Base-by-base conservation (phyloP, 2,113 vertebrate genomes). In the Triplophysa rosa region DNA sequence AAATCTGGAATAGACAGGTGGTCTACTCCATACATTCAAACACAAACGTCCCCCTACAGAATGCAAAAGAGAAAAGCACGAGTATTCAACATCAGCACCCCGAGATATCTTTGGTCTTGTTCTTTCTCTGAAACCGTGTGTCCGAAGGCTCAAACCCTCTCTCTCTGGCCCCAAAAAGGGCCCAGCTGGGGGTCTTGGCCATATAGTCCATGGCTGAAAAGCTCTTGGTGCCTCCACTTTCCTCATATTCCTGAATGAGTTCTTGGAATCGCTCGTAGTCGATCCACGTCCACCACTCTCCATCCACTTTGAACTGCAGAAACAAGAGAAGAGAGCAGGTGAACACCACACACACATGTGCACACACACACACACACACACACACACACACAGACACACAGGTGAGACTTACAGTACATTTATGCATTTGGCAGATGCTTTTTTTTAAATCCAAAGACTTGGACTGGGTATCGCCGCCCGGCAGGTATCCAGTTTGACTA, bases 241-340 rank as follows among this genome's bases (percentile, higher is more conserved):
- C 87, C 58, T 94, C 89, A 0, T 92, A 88, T 3, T 82, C 87
- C 77, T 45, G 85, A 56, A 92, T 83, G 63, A 98, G 93, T 70
- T 95, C 90, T 86, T 97, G 98, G 89, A 98, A 99, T 5, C 92
- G 90, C 24, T 89, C 84, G 0, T 96, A 99, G 90, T 99, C 82
- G 0, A 99, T 98, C 97, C 97, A 98, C 0, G 96, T 99, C 91
- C 91, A 92, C 97, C 97, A 98, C 79, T 95, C 91, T 0, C 94
- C 92, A 0, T 89, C 81, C 14, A 96, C 86, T 91, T 95, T 96
- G 88, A 98, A 98, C 97, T 98, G 87, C 76, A 86, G 59, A 77
- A 2, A 79, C 8, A 69, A 67, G 21, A 49, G 54, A 67, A 65
- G 11, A 52, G 49, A 58, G 42, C 58, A 33, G 37, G 4, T 4